These are phyloP conservation scores for Dermatemys mawii DNA, from an alignment of 2,113 vertebrate genomes.

Conservation along the genomic window DNA sequence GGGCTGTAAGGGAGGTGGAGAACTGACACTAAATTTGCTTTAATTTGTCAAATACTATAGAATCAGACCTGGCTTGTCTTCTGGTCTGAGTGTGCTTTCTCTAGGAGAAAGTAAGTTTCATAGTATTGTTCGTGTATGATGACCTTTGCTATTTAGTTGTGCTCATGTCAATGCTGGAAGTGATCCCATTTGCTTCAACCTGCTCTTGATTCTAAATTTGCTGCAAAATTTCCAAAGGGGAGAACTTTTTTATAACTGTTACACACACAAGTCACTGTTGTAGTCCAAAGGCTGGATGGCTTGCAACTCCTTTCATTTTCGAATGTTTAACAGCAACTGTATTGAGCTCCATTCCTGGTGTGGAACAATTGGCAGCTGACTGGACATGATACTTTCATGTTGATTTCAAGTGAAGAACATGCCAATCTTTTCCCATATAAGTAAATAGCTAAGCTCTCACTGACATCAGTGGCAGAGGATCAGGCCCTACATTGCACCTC, in stretches of 20 bases:
- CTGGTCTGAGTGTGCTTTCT: background rate
- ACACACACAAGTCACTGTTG: fast-evolving
- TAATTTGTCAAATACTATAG: background rate
- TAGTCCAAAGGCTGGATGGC: background rate
- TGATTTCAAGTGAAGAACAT: background rate
- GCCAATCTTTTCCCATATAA: background rate
- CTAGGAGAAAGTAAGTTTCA: background rate
- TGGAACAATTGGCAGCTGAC: background rate
- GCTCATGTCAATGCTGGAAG: fast-evolving
- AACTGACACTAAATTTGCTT: background rate
- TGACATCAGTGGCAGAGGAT: background rate
- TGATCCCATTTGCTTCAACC: background rate
- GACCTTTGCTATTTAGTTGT: background rate
- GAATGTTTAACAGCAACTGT: background rate
- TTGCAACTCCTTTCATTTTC: background rate
- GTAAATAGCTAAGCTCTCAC: background rate
- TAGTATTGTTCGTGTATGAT: background rate
- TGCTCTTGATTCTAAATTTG: background rate
- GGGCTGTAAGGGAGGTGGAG: background rate
- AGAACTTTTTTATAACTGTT: background rate
- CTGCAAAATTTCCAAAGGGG: background rate
- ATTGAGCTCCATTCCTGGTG: background rate
- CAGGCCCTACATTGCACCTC: background rate
- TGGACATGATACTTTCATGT: background rate
- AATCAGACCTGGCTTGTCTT: background rate